Conservation (phyloP, 2,113 vertebrate genomes). For the Solenodon paradoxus region DNA sequence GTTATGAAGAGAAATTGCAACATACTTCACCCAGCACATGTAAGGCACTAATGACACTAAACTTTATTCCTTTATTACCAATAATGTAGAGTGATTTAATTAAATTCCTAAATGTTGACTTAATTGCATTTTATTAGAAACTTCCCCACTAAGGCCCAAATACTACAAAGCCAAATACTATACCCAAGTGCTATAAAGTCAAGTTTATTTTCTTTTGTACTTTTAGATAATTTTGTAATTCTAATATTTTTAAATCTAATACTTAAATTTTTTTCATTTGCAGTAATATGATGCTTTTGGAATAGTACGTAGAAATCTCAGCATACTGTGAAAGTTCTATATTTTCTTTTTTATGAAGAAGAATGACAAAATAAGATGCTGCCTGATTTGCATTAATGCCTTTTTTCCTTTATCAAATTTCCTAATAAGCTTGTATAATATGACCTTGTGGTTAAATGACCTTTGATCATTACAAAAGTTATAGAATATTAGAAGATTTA, state of each 20-base stretch:
- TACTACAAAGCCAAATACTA: too few relatives aligned
- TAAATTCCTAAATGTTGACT: not conserved
- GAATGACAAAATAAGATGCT: not conserved
- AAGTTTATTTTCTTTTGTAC: not conserved
- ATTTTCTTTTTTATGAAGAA: not conserved
- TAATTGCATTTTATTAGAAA: not conserved
- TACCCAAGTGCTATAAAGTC: not conserved
- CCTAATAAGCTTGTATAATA: not conserved
- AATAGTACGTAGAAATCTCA: not conserved
- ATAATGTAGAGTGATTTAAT: not conserved
- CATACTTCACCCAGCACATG: not conserved
- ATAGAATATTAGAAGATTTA: not conserved
- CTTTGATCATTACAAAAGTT: not conserved
- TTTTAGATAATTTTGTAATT: not conserved
- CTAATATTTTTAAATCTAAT: not conserved
- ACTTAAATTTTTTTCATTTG: not conserved
- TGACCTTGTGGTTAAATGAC: not conserved
- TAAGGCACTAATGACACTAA: not conserved
- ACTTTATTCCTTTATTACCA: not conserved
- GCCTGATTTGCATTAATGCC: not conserved
- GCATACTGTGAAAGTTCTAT: not conserved
- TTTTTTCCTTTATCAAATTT: not conserved
- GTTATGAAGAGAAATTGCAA: not conserved
- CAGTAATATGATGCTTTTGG: not conserved
- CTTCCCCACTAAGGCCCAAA: not conserved